These are phyloP conservation scores for Epizoanthus stellaris DNA, from an alignment of 92 coral and sea anemone species.

Conservation along the genomic window DNA sequence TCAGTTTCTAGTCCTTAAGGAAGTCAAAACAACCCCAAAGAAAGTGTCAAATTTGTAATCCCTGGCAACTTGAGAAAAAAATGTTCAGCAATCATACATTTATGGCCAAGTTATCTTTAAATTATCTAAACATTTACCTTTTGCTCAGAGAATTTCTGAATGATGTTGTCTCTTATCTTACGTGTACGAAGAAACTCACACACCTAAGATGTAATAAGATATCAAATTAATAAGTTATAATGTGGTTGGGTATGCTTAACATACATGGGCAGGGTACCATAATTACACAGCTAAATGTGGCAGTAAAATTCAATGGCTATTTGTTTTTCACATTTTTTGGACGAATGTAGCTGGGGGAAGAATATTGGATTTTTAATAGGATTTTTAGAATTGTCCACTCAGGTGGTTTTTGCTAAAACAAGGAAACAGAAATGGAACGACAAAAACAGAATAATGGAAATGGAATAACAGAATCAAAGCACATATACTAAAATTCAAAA, in stretches of 20 bases:
- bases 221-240: conserved; percentile 2
- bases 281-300: conserved; percentile 14
- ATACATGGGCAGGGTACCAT: conserved; percentile 21
- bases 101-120: conserved; percentile 19
- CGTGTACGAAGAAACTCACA: conserved; percentile 14
- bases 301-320: conserved; percentile 11
- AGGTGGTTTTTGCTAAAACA: conserved; percentile 13
- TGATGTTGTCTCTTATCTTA: neutral
- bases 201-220: conserved; percentile 19
- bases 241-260: conserved; percentile 8
- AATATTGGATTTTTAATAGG: conserved; percentile 1
- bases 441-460: conserved; percentile 8
- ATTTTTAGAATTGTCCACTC: conserved; percentile 9
- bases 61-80: conserved; percentile 11
- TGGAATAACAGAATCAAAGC: conserved; percentile 2
- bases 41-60: conserved; percentile 13
- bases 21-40: neutral
- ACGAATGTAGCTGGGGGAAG: conserved; percentile 14
- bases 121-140: conserved; percentile 11
- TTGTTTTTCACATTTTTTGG: conserved; percentile 14
- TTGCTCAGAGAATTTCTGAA: neutral
- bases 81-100: conserved; percentile 8
- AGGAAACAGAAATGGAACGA: conserved; percentile 14
- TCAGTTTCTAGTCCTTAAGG: conserved; percentile 6
- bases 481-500: conserved; percentile 16